A percentile compares a stretch with the other conserved stretches of the same genome.
These are phyloP conservation scores for Pseudochirops cupreus DNA, from an alignment of 2,797 vertebrate genomes.

Conservation along the genomic window DNA sequence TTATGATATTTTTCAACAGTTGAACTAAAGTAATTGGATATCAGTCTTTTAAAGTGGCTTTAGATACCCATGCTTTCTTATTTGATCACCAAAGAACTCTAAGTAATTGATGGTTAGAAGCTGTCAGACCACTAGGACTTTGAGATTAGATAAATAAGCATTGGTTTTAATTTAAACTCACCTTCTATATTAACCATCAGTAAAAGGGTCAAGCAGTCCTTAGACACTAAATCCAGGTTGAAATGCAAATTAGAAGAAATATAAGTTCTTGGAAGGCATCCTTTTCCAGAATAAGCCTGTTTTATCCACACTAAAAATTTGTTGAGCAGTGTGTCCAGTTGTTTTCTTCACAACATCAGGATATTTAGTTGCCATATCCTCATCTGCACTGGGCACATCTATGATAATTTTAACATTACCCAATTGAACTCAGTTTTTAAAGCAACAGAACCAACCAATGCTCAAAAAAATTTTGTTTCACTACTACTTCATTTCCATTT, in stretches of 20 bases:
- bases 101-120: not conserved
- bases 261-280: not conserved
- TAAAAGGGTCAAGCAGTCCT: not conserved
- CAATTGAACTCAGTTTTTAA: not conserved
- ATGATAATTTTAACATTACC: not conserved
- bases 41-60: not conserved
- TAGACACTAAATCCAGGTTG: not conserved
- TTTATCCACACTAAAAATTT: not conserved
- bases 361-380: not conserved
- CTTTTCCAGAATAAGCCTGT: not conserved
- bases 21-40: not conserved
- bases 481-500: not conserved
- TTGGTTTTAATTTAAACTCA: not conserved
- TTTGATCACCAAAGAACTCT: not conserved
- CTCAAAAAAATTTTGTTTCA: not conserved
- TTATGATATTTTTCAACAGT: not conserved
- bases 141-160: not conserved
- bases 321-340: not conserved
- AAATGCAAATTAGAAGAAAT: not conserved
- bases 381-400: not conserved
- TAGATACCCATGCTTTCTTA: not conserved
- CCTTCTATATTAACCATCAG: not conserved
- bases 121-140: not conserved
- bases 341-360: not conserved
- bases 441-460: not conserved